Base-by-base conservation (phyloP, 2,113 vertebrate species). In the Phylloscopus trochilus region DNA sequence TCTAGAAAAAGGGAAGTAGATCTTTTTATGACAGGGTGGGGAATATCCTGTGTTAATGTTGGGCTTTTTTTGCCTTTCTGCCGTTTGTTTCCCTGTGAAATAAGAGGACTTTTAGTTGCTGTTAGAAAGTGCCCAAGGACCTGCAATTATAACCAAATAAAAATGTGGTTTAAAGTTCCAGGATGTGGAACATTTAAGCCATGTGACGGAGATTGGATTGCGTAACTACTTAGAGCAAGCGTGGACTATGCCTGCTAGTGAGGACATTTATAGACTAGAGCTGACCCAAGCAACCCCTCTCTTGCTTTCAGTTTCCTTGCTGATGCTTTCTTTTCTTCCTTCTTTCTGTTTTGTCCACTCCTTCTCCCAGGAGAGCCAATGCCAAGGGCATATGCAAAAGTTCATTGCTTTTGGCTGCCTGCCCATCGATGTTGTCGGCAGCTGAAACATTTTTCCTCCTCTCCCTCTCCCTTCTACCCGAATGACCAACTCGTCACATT, bases 1-100 rank as follows among this genome's bases (percentile, higher is more conserved):
- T 89, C 62, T 86, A 90, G 80, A 94, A 95, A 94, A 96, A 92
- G 73, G 88, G 95, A 96, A 97, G 76, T 19, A 3, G 47, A 84
- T 74, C 60, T 53, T 87, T 93, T 89, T n/a, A 86, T 69, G 59
- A 20, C 33, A 51, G 90, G 93, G 94, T 12, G 89, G 80, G 80
- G 94, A 92, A 94, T 95, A 95, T 94, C 83, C 93, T 90, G 83
- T 83, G 41, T 73, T 74, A 82, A 63, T 39, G 46, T 13, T 78
- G 31, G 23, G 43, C 24, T 30, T 39, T 63, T 68, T 72, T 56
- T 37, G 4, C 19, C 63, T 95, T 89, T 91, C 52, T 85, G 60
- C 9, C 12, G 19, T 52, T 95, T 82, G 18, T 53, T 85, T 87
- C 60, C 28, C 39, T 58, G 60, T 49, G 53, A 81, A 90, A 77